Conservation (phyloP, 2,113 vertebrate genomes). For the Pteronura brasiliensis region DNA sequence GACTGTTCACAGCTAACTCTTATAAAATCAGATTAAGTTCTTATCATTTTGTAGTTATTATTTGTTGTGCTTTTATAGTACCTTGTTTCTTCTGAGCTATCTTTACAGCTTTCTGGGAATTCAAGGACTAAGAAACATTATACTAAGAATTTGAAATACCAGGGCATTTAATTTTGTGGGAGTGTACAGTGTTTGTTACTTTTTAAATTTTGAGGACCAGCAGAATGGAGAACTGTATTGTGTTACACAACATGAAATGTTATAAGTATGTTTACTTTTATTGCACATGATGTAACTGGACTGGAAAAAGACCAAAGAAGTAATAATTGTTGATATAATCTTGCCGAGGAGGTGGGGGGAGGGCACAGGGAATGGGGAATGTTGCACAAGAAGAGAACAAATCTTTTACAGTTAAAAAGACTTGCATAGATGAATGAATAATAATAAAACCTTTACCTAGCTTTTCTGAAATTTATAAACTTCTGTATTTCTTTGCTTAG, state of each 20-base stretch:
- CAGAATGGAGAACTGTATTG: slow-evolving; percentile 70
- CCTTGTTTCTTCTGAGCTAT: slow-evolving; percentile 74
- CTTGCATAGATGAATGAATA: slow-evolving; percentile 22
- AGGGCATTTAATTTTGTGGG: slow-evolving; percentile 77
- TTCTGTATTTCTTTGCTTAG: slow-evolving; percentile 16
- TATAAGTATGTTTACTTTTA: slow-evolving; percentile 75
- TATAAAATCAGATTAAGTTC: slow-evolving; percentile 66
- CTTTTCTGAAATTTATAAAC: not conserved
- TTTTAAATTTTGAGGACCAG: slow-evolving; percentile 68
- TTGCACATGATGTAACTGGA: slow-evolving; percentile 65
- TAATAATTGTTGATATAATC: slow-evolving; percentile 69
- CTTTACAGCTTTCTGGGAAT: slow-evolving; percentile 89
- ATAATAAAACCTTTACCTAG: not conserved
- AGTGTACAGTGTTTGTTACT: slow-evolving; percentile 65
- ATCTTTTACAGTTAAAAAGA: slow-evolving; percentile 41
- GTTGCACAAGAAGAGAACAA: not conserved
- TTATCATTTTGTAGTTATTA: slow-evolving; percentile 72
- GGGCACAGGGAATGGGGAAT: not conserved
- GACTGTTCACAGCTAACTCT: slow-evolving; percentile 49
- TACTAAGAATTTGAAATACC: slow-evolving; percentile 83
- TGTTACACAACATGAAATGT: slow-evolving; percentile 67
- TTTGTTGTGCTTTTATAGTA: slow-evolving; percentile 73
- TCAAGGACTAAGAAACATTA: slow-evolving; percentile 81
- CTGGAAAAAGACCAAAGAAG: slow-evolving; percentile 44
- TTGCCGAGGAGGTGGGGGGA: slow-evolving; percentile 22